Percentiles rank a stretch among this genome's conserved stretches.
Evolutionary conservation across 2,113 vertebrate genomes (phyloP).

Genomic region (Hippopotamus amphibius): DNA sequence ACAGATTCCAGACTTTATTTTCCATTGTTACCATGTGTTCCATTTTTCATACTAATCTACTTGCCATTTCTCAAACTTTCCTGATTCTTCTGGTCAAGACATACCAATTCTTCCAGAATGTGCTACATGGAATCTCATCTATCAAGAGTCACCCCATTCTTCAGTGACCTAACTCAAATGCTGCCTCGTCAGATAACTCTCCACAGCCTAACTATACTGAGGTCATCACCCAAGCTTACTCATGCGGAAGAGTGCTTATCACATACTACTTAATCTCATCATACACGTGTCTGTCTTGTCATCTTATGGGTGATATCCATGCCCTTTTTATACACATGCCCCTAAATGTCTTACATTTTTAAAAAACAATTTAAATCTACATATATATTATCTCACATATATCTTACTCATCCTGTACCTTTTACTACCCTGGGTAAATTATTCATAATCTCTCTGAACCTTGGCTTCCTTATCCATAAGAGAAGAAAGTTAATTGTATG

Average conservation of each 20-base stretch:
- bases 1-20: background rate
- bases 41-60: background rate
- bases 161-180: background rate
- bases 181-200: background rate
- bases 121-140: background rate
- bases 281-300: background rate
- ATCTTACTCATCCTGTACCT: background rate
- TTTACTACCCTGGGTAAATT: background rate
- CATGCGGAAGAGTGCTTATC: rapidly evolving
- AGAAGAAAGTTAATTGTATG: background rate
- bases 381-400: background rate
- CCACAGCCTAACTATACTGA: too few species aligned
- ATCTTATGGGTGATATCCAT: background rate
- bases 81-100: background rate
- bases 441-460: background rate
- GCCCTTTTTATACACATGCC: background rate
- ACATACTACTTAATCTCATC: background rate
- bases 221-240: background rate
- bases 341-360: background rate
- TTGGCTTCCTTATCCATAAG: background rate
- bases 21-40: background rate
- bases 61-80: background rate
- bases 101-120: background rate
- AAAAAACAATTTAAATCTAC: constrained; percentile 7
- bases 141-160: background rate